phyloP scores from a whole-genome alignment of 2,888 invertebrate species.

The Polydrusus cervinus region DNA sequence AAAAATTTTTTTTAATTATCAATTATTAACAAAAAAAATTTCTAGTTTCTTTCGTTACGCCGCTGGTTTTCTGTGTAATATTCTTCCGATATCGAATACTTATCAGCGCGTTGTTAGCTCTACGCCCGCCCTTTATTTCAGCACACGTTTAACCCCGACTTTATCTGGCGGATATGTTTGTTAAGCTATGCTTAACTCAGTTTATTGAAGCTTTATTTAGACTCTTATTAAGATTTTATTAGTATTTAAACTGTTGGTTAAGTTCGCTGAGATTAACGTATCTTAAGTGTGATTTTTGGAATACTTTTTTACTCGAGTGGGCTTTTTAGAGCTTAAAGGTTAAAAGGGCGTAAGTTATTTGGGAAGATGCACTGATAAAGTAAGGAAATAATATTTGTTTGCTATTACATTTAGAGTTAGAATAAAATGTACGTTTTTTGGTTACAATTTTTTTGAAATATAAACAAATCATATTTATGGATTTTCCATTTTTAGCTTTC shows the following conservation, averaged over 20 bases:
- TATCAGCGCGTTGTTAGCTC: conserved; percentile 48
- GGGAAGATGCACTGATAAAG: too few relatives aligned
- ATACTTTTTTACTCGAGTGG: neutral
- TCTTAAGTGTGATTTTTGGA: conserved; percentile 9
- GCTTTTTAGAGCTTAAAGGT: neutral
- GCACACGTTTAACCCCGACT: conserved; percentile 52
- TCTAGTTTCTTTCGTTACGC: conserved; percentile 19
- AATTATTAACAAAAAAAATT: too few relatives aligned
- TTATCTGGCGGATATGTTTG: conserved; percentile 51
- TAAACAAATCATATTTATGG: too few relatives aligned
- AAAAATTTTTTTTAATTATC: too few relatives aligned
- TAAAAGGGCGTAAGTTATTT: too few relatives aligned
- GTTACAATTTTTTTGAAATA: too few relatives aligned
- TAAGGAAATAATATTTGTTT: too few relatives aligned
- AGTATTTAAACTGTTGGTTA: conserved; percentile 25
- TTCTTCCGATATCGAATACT: conserved; percentile 49
- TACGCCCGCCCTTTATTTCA: conserved; percentile 49
- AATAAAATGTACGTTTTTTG: too few relatives aligned
- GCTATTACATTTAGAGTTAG: too few relatives aligned
- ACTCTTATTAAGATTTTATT: conserved; percentile 37
- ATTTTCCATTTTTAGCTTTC: too few relatives aligned
- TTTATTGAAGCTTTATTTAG: conserved; percentile 39
- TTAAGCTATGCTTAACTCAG: conserved; percentile 47
- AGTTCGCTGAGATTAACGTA: conserved; percentile 18
- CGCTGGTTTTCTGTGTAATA: conserved; percentile 42